phyloP scores from a whole-genome alignment of 1,140 invertebrate species.

The Drosophila eugracilis region DNA sequence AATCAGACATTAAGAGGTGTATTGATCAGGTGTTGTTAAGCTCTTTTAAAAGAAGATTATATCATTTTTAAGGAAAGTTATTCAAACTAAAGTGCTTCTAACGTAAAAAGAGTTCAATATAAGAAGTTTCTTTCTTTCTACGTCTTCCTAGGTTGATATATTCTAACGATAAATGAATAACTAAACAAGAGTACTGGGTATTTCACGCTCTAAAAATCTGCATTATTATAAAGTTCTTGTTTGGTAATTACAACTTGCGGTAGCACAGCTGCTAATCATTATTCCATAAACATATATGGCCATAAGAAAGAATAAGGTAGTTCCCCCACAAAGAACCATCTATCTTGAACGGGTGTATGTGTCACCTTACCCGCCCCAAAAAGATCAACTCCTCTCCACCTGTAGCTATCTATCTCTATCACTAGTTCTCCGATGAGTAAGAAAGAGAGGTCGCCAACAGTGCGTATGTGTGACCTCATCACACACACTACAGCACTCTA shows the following conservation, averaged over 20 bases:
- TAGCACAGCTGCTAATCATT: conserved; percentile 12
- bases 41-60: neutral
- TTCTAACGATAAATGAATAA: no score
- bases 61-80: neutral
- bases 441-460: conserved; percentile 12
- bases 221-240: neutral
- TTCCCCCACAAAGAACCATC: conserved; percentile 26
- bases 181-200: neutral
- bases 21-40: neutral
- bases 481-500: conserved; percentile 23
- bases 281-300: conserved; percentile 19
- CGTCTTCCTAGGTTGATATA: no score
- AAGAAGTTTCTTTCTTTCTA: neutral
- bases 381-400: conserved; percentile 1
- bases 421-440: conserved; percentile 23
- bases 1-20: neutral
- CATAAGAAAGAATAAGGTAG: conserved; percentile 9
- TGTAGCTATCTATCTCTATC: neutral
- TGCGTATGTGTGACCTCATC: conserved; percentile 61
- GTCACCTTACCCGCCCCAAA: conserved; percentile 6
- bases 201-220: neutral
- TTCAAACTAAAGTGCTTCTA: neutral
- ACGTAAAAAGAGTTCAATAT: neutral
- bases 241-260: conserved; percentile 6
- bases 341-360: conserved; percentile 24